Evolutionary conservation across 2,797 vertebrate genomes (phyloP).

Genomic region (Oryzias sinensis): DNA sequence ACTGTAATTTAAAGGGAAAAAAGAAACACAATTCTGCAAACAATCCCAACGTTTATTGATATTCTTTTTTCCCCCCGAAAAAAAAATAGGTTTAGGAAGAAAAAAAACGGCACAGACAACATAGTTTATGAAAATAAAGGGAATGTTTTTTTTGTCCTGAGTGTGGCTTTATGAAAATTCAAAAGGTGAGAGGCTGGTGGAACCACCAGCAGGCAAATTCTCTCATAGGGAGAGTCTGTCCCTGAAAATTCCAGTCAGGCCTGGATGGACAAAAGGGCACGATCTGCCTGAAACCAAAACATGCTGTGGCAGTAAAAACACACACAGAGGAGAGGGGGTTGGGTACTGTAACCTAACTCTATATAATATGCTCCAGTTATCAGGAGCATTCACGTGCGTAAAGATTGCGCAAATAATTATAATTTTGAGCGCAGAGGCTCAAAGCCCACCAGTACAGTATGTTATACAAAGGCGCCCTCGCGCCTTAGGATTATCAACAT

Average conservation of each 20-base stretch:
- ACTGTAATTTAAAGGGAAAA: too few relatives aligned
- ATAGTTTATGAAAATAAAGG: too few relatives aligned
- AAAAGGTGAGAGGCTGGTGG: too few relatives aligned
- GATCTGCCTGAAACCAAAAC: conserved; percentile 62
- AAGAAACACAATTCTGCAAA: too few relatives aligned
- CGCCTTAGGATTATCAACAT: neutral
- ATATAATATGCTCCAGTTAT: conserved; percentile 23
- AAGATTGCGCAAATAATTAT: neutral
- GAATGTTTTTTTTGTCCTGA: neutral
- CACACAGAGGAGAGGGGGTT: conserved; percentile 39
- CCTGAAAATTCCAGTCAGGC: conserved; percentile 59
- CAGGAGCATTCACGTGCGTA: too few relatives aligned
- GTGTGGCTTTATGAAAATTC: conserved; percentile 19
- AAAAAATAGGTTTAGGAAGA: too few relatives aligned
- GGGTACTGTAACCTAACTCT: conserved; percentile 41
- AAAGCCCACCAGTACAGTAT: neutral
- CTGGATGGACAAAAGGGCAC: conserved; percentile 63
- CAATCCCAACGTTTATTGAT: too few relatives aligned
- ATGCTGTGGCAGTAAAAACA: conserved; percentile 32
- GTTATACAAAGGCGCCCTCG: neutral
- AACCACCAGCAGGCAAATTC: conserved; percentile 44
- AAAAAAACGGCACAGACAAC: too few relatives aligned
- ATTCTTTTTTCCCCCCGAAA: too few relatives aligned
- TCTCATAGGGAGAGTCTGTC: conserved; percentile 32
- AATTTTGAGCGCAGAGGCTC: neutral